These are phyloP conservation scores for Papilio xuthus DNA, from an alignment of 1,140 invertebrate species.

Conservation along the genomic window DNA sequence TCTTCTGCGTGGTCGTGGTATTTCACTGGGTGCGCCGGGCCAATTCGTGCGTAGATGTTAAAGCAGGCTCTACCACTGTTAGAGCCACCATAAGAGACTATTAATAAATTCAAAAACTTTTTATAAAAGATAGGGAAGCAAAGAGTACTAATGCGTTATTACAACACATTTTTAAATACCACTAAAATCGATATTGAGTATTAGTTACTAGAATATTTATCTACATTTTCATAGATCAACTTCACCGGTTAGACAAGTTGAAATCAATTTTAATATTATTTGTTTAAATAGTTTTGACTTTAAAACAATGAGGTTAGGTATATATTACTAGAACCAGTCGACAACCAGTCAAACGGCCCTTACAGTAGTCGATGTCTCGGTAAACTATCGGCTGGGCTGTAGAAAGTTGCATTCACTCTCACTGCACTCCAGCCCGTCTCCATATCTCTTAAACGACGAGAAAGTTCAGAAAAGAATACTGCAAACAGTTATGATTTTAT, in stretches of 20 bases:
- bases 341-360: conserved; percentile 30
- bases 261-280: neutral
- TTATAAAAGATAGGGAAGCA: too few relatives aligned
- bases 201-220: neutral
- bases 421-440: conserved; percentile 8
- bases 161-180: neutral
- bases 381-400: conserved; percentile 34
- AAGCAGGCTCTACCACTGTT: too few relatives aligned
- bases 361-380: conserved; percentile 26
- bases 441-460: conserved; percentile 24
- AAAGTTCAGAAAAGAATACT: conserved; percentile 28
- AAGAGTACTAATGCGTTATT: too few relatives aligned
- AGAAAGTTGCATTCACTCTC: conserved; percentile 38
- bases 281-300: neutral
- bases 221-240: neutral
- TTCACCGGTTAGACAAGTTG: neutral
- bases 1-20: too few relatives aligned
- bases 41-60: too few relatives aligned
- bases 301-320: conserved; percentile 26
- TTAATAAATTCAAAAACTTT: too few relatives aligned
- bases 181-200: neutral
- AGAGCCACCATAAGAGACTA: neutral
- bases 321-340: conserved; percentile 26
- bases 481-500: neutral
- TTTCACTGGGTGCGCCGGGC: too few relatives aligned